Evolutionary conservation across 2,888 invertebrate species (phyloP).

Genomic region (Cecidostiba fungosa): DNA sequence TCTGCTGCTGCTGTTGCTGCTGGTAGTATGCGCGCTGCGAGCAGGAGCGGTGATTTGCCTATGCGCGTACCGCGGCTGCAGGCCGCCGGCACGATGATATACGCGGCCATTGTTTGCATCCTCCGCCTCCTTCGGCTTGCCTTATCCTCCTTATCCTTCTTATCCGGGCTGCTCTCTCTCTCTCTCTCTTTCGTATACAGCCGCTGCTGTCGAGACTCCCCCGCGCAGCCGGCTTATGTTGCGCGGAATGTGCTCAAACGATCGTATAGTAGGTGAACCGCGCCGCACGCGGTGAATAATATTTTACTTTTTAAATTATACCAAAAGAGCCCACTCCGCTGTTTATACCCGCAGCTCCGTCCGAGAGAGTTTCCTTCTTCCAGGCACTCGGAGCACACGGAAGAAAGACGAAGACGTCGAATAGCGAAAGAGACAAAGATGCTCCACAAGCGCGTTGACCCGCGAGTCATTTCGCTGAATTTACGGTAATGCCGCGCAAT

Average conservation of each 20-base stretch:
- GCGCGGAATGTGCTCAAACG: not conserved
- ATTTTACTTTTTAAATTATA: not conserved
- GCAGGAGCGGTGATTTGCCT: conserved; percentile 76
- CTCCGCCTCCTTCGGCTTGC: conserved; percentile 64
- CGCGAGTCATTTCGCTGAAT: too few relatives aligned
- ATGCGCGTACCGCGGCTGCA: conserved; percentile 76
- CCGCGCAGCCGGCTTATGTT: not conserved
- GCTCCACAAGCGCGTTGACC: too few relatives aligned
- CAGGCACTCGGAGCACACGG: too few relatives aligned
- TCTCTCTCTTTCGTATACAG: conserved; percentile 46
- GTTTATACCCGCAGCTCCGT: too few relatives aligned
- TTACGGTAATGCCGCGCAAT: too few relatives aligned
- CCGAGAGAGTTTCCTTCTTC: too few relatives aligned
- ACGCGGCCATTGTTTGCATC: conserved; percentile 78
- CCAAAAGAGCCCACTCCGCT: too few relatives aligned
- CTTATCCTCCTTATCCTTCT: conserved; percentile 67
- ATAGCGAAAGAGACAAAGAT: not conserved
- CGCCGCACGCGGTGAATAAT: too few relatives aligned
- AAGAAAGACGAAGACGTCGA: not conserved
- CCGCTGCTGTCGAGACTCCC: not conserved
- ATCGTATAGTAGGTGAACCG: not conserved
- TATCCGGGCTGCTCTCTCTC: conserved; percentile 19
- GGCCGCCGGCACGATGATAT: conserved; percentile 78
- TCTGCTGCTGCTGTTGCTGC: not conserved
- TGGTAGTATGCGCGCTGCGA: conserved; percentile 54